Base-by-base conservation (phyloP, 2,888 invertebrate genomes). In the Sisyra terminalis region DNA sequence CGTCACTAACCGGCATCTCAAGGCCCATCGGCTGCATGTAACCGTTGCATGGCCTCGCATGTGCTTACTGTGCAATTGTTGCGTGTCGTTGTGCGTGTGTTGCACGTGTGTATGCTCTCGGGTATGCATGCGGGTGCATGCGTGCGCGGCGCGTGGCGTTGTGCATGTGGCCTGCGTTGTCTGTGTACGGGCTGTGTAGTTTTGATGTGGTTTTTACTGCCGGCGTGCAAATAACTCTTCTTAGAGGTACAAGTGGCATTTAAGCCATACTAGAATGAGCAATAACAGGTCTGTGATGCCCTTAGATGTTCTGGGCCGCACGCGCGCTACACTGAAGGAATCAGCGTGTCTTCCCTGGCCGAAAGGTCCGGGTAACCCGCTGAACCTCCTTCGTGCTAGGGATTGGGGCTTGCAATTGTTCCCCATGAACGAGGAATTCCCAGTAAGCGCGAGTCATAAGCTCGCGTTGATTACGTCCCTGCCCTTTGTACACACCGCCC, bases 401-500 rank as follows among this genome's bases (percentile, higher is more conserved):
- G 71, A n/a, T n/a, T n/a, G n/a, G n/a, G n/a, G n/a, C n/a, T n/a
- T n/a, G n/a, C n/a, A n/a, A n/a, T n/a, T n/a, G n/a, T n/a, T n/a
- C n/a, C n/a, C n/a, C n/a, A n/a, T n/a, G n/a, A n/a, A n/a, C n/a
- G n/a, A n/a, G n/a, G 71, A 73, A 73, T 74, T 70, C 70, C 73
- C 66, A 71, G 74, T 75, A 75, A 71, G n/a, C n/a, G n/a, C n/a
- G n/a, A n/a, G n/a, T n/a, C n/a, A n/a, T n/a, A n/a, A n/a, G n/a
- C n/a, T n/a, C 65, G 70, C 66, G 67, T 67, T 71, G 74, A 74
- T 71, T 73, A 73, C 65, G 72, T 74, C 72, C 71, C 72, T 75
- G 70, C 70, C 68, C 68, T 74, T 73, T 73, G 73, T 74, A 71
- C 73, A 74, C 71, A 73, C 73, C 71, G 71, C 72, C 73, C 72